Evolutionary conservation across 2,797 vertebrate species (phyloP).

Genomic region (Gymnoscopelus microlampas): DNA sequence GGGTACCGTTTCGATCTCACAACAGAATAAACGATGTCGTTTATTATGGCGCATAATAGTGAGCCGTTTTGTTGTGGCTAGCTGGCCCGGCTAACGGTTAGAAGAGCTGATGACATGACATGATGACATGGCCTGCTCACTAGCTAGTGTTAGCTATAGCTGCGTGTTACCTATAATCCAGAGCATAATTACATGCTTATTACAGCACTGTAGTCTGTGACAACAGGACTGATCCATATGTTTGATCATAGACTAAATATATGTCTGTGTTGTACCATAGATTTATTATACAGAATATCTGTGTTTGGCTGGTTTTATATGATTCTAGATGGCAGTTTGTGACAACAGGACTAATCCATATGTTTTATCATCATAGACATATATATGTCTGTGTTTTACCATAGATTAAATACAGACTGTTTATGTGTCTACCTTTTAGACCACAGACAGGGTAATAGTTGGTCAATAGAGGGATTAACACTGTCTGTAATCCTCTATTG

Average conservation of each 20-base stretch:
- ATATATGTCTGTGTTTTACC: too few species aligned
- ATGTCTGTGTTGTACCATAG: not conserved
- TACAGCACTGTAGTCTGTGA: not conserved
- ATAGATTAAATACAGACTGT: not conserved
- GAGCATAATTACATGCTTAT: not conserved
- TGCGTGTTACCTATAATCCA: too few species aligned
- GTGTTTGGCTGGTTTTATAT: too few species aligned
- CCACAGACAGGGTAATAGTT: not conserved
- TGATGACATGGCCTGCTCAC: constrained; percentile 73
- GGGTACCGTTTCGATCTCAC: constrained; percentile 50
- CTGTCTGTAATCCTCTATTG: not conserved
- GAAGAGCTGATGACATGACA: constrained; percentile 67
- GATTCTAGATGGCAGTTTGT: too few species aligned
- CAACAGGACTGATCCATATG: not conserved
- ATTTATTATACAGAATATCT: not conserved
- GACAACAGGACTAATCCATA: too few species aligned
- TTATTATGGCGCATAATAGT: not conserved
- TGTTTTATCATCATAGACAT: too few species aligned
- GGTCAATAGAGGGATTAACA: not conserved
- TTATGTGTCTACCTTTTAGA: not conserved
- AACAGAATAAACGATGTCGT: not conserved
- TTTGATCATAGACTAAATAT: not conserved
- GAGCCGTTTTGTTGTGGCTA: constrained; percentile 25
- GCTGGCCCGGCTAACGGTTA: constrained; percentile 41
- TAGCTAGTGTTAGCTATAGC: constrained; percentile 67